Conservation (phyloP, 2,888 invertebrate genomes). For the Idaea biselata region DNA sequence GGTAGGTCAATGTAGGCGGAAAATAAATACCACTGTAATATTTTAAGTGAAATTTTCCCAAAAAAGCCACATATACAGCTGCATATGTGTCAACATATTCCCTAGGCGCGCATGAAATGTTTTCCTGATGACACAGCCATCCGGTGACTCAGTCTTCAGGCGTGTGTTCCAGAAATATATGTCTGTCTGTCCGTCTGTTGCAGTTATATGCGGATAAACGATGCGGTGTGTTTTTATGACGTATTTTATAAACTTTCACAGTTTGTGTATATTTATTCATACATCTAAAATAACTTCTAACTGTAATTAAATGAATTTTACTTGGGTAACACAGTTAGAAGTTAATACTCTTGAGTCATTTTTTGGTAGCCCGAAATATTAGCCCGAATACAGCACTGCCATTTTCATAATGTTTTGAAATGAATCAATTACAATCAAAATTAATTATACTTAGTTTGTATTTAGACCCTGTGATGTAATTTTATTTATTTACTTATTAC, state of each 20-base stretch:
- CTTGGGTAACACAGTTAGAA: too few species aligned
- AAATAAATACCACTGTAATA: neutral
- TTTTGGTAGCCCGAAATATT: too few species aligned
- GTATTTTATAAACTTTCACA: neutral
- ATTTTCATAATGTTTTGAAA: too few species aligned
- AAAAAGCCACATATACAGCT: neutral
- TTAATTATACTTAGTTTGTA: too few species aligned
- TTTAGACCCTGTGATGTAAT: too few species aligned
- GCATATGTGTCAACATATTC: neutral
- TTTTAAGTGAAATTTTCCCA: neutral
- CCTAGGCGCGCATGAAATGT: neutral
- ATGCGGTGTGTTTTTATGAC: neutral
- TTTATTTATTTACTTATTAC: too few species aligned
- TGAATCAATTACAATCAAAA: too few species aligned
- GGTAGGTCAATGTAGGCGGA: neutral
- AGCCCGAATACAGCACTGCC: too few species aligned
- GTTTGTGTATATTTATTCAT: neutral
- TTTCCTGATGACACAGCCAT: conserved; percentile 44
- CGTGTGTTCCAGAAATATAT: conserved; percentile 48
- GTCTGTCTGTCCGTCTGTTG: conserved; percentile 40
- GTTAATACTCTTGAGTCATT: too few species aligned
- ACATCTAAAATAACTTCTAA: neutral
- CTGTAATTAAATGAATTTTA: too few species aligned
- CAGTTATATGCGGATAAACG: conserved; percentile 19
- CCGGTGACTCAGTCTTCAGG: conserved; percentile 44